These are phyloP conservation scores for Acrobasis repandana DNA, from an alignment of 2,888 invertebrate species.

Conservation along the genomic window DNA sequence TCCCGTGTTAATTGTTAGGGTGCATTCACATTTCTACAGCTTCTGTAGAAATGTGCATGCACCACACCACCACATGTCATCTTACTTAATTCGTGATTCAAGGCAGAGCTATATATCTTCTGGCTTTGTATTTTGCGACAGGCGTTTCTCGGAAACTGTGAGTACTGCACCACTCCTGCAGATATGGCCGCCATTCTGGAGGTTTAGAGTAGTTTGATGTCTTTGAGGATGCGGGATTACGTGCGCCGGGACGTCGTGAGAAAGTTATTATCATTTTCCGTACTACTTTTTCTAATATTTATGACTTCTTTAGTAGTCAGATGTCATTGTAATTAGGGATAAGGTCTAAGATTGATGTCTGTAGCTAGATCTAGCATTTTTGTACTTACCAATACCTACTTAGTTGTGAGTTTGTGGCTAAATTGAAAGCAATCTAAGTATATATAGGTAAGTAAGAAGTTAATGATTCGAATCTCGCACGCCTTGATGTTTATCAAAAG, in stretches of 20 bases:
- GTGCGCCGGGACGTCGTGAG: conserved; percentile 11
- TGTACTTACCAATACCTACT: too few species aligned
- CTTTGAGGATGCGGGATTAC: neutral
- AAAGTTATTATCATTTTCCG: conserved; percentile 12
- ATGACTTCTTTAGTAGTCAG: conserved; percentile 2
- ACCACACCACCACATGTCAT: too few species aligned
- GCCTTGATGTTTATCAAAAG: too few species aligned
- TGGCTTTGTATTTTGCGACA: neutral
- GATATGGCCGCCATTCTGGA: conserved; percentile 9
- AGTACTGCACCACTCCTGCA: neutral
- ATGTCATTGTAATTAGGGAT: neutral
- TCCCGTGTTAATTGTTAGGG: too few species aligned
- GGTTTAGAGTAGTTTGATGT: neutral
- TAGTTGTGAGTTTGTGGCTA: too few species aligned
- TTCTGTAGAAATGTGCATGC: too few species aligned
- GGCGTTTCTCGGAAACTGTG: conserved; percentile 6
- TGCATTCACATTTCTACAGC: too few species aligned
- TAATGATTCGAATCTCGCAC: too few species aligned
- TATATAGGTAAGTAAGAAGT: too few species aligned
- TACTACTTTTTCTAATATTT: neutral
- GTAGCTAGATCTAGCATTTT: neutral
- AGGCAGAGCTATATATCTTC: too few species aligned
- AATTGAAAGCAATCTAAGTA: too few species aligned
- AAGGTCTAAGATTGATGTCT: neutral
- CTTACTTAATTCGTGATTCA: too few species aligned